Evolutionary conservation across 2,113 vertebrate genomes (phyloP).

Genomic region (Pangasianodon gigas): DNA sequence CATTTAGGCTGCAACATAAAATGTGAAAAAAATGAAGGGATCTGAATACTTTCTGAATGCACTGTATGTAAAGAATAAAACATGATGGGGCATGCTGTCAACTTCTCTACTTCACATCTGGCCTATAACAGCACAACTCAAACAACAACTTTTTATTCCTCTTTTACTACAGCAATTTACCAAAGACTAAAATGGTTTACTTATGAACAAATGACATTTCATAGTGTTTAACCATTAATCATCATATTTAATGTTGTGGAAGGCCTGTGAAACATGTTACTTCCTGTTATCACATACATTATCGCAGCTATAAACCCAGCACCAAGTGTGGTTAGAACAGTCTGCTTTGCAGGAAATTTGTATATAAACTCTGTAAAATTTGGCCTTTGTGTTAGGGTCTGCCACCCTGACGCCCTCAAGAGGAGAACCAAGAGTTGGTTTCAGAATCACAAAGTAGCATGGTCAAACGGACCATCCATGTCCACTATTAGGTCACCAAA

Average conservation of each 20-base stretch:
- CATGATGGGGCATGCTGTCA: background rate
- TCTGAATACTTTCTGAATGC: too few species aligned
- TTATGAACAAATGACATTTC: background rate
- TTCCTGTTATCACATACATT: background rate
- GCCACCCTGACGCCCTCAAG: background rate
- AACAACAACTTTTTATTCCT: background rate
- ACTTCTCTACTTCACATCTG: background rate
- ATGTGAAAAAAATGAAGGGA: too few species aligned
- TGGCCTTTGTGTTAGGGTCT: background rate
- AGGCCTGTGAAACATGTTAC: background rate
- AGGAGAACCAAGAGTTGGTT: background rate
- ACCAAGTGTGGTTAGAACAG: background rate
- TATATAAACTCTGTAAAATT: background rate
- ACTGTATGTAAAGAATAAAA: background rate
- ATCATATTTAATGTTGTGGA: background rate
- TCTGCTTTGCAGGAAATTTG: background rate
- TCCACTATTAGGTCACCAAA: background rate
- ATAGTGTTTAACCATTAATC: background rate
- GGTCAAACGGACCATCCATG: background rate
- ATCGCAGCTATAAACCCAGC: background rate
- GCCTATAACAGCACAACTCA: background rate
- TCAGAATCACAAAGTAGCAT: background rate
- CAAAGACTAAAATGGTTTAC: background rate
- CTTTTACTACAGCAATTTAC: background rate
- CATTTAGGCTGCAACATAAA: too few species aligned